These are phyloP conservation scores for Luffia ferchaultella DNA, from an alignment of 2,888 invertebrate genomes.

Conservation along the genomic window DNA sequence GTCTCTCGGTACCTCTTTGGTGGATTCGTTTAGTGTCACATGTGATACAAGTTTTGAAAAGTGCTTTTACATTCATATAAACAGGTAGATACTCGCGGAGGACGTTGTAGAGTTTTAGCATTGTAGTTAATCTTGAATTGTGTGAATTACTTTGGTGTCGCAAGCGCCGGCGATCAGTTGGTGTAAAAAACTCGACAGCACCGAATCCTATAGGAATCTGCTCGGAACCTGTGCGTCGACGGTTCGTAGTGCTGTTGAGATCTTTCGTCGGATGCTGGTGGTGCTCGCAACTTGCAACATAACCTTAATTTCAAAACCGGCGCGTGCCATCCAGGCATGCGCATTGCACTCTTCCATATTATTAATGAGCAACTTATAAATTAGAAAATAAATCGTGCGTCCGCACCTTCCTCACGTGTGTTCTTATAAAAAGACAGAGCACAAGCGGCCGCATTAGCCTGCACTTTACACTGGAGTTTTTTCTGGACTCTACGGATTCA, in stretches of 20 bases:
- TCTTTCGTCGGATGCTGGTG: constrained; percentile 25
- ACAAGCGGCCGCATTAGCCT: no score
- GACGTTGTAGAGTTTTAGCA: constrained; percentile 20
- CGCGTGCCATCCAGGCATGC: constrained; percentile 59
- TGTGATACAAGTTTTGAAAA: constrained; percentile 53
- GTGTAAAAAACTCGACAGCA: not conserved
- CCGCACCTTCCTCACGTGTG: constrained; percentile 35
- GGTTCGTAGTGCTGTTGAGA: constrained; percentile 25
- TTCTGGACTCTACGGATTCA: constrained; percentile 27
- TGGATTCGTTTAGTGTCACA: constrained; percentile 55
- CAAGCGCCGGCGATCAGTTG: not conserved
- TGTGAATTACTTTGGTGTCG: constrained; percentile 21
- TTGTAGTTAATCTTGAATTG: constrained; percentile 31
- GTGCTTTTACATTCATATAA: constrained; percentile 56
- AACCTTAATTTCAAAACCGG: constrained; percentile 50
- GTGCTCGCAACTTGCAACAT: constrained; percentile 51
- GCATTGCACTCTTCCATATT: constrained; percentile 48
- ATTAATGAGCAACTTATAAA: constrained; percentile 52
- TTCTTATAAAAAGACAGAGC: no score
- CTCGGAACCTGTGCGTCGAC: constrained; percentile 26
- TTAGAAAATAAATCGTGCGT: constrained; percentile 55
- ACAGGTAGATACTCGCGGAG: constrained; percentile 49
- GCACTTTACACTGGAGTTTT: constrained; percentile 25
- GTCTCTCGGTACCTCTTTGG: constrained; percentile 33
- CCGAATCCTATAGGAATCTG: constrained; percentile 41